Evolutionary conservation across 2,113 vertebrate species (phyloP), one percentile per base, ranked within the genome.

Genomic region (Meleagris gallopavo): DNA sequence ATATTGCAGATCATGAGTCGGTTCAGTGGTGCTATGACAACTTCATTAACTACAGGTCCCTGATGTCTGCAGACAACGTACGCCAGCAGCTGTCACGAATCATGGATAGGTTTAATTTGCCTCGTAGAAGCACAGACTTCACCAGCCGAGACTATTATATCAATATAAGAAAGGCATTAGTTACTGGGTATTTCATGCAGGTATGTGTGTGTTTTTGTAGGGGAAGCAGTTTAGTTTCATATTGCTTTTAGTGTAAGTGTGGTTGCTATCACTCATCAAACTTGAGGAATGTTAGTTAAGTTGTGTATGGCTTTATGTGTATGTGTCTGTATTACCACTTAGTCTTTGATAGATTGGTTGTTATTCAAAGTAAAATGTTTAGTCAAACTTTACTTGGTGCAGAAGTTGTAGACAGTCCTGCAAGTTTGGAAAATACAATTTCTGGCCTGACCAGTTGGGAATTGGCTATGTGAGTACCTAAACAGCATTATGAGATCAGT

Each of bases 21-120:
- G 99, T 99, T 98, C 99, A 99, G 98, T 99, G 99, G 99, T 99
- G 99, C 98, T 99, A 99, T 88, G 99, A 99, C 98, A 99, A 99
- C 98, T 99, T 99, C 97, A 99, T 99, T 97, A 99, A 99, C 98
- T 99, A 99, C 98, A 98, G 99, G 90, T 99, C 99, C 80, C 98
- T 99, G 98, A 99, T 99, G 99, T 99, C 99, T 89, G 99, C 99
- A 89, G 99, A 99, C 98, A 99, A 99, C 85, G 99, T 99, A 96
- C 98, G 99, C 96, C 99, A 99, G 91, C 99, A 99, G 98, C 99
- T 99, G 96, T 99, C 99, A 83, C 98, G 99, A 98, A 99, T 99
- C 98, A 99, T 99, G 99, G 99, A 99, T 98, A 99, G 99, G 95
- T 99, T 99, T 98, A 99, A 99, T 97, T 98, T 99, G 98, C 99